Base-by-base conservation (phyloP, 2,113 vertebrate species). In the Meles meles region DNA sequence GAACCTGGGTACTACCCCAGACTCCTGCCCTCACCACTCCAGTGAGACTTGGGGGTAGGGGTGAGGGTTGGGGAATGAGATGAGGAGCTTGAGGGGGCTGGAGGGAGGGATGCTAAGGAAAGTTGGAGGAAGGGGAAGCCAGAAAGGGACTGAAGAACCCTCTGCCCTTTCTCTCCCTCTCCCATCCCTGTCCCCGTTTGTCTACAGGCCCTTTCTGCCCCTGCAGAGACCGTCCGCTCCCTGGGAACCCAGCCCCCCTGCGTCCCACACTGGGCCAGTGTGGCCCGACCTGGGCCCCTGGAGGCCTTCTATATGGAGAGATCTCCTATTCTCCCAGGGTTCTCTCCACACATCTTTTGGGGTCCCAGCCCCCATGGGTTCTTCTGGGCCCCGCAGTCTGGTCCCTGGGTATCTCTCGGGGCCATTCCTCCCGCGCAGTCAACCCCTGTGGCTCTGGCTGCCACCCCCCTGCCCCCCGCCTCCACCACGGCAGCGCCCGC, bases 311-410 rank as follows among this genome's bases (percentile, higher is more conserved):
- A 9, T 39, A 49, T 81, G n/a, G 93, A 94, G 18, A 96, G 87
- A 8, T 65, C 93, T 42, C 74, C 88, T 85, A 17, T 81, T 21
- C 52, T 42, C 5, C 49, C 77, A 34, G 88, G 23, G 29, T 55
- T 85, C 84, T 55, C 96, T 67, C 91, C 98, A 85, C 93, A 96
- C 25, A 44, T 92, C 59, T 59, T 96, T 52, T 97, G 93, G 97
- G 83, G 74, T 27, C 93, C 96, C 25, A 88, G 57, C 47, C 71
- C 97, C 6, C 88, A 77, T 0, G 90, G 97, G 25, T 95, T 97
- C 85, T 89, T 97, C 65, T 98, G 97, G 96, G n/a, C 80, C 67
- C 95, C 97, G 12, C 97, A 97, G 44, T 29, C 93, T 6, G 55
- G 71, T 65, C 90, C 97, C 44, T 98, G 97, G 95, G 12, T 96